A percentile compares a stretch with the other conserved stretches of the same genome.
Evolutionary conservation across 2,113 vertebrate genomes (phyloP).

Genomic region (Narcine bancroftii): DNA sequence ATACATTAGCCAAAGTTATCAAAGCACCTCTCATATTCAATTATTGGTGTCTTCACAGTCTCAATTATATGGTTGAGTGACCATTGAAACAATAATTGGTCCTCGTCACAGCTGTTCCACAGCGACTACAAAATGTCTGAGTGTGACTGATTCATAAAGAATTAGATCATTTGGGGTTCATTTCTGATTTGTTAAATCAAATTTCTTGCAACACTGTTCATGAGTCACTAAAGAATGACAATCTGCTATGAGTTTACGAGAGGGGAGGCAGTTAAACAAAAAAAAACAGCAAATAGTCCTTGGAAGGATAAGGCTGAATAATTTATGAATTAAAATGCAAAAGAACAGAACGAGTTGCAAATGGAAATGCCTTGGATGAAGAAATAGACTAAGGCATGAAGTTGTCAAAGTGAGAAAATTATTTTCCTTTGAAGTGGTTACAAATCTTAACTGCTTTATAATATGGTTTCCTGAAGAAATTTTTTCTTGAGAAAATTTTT

Average conservation of each 20-base stretch:
- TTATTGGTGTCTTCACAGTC: not conserved
- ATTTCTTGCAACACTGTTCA: not conserved
- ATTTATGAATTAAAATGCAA: not conserved
- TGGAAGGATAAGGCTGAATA: not conserved
- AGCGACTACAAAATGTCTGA: not conserved
- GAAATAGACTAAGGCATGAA: not conserved
- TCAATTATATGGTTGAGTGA: not conserved
- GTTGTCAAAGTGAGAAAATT: not conserved
- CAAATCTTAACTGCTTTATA: not conserved
- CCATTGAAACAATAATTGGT: not conserved
- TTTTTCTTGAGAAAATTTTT: no score
- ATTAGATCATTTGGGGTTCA: no score
- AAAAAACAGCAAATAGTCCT: not conserved
- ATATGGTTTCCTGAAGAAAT: not conserved
- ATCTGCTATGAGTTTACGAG: not conserved
- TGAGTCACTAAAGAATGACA: not conserved
- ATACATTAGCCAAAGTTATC: not conserved
- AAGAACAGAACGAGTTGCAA: not conserved
- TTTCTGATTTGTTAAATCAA: not conserved
- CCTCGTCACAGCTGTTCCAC: not conserved
- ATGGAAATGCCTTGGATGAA: not conserved
- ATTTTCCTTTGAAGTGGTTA: not conserved
- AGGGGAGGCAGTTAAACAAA: not conserved
- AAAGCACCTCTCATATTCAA: not conserved
- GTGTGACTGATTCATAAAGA: not conserved